Evolutionary conservation across 2,888 invertebrate genomes (phyloP).

Genomic region (Automeris io): DNA sequence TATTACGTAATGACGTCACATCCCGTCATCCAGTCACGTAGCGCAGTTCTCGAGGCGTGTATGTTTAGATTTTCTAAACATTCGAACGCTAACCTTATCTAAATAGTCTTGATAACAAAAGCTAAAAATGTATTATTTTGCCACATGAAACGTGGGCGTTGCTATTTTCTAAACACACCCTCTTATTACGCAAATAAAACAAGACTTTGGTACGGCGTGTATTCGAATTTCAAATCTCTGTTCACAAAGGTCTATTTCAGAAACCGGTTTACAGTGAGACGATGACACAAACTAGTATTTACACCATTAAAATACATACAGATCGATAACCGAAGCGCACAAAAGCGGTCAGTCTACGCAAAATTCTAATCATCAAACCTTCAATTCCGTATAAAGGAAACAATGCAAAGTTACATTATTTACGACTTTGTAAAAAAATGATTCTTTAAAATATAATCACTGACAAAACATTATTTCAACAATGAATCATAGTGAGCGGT

Average conservation of each 20-base stretch:
- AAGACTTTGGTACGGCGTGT: conserved; percentile 25
- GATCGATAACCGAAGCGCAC: conserved; percentile 59
- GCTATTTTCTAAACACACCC: too few relatives aligned
- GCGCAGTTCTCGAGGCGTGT: not conserved
- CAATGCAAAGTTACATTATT: conserved; percentile 8
- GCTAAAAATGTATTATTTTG: not conserved
- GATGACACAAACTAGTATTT: conserved; percentile 70
- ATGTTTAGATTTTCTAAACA: not conserved
- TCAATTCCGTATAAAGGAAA: conserved; percentile 21
- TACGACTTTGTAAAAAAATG: not conserved
- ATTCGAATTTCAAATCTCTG: conserved; percentile 49
- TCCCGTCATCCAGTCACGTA: conserved; percentile 16
- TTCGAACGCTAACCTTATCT: not conserved
- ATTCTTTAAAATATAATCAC: conserved; percentile 30
- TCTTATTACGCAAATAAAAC: conserved; percentile 50
- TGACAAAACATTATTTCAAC: conserved; percentile 58
- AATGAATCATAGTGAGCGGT: conserved; percentile 66
- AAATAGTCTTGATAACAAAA: not conserved
- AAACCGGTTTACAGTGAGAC: conserved; percentile 56
- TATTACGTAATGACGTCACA: conserved; percentile 33
- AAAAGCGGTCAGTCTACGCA: conserved; percentile 27
- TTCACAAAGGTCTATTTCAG: conserved; percentile 52
- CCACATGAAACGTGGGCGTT: too few relatives aligned
- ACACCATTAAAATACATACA: conserved; percentile 67
- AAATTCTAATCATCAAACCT: conserved; percentile 33